These are phyloP conservation scores for Furcula furcula DNA, from an alignment of 2,888 invertebrate species.

Conservation along the genomic window DNA sequence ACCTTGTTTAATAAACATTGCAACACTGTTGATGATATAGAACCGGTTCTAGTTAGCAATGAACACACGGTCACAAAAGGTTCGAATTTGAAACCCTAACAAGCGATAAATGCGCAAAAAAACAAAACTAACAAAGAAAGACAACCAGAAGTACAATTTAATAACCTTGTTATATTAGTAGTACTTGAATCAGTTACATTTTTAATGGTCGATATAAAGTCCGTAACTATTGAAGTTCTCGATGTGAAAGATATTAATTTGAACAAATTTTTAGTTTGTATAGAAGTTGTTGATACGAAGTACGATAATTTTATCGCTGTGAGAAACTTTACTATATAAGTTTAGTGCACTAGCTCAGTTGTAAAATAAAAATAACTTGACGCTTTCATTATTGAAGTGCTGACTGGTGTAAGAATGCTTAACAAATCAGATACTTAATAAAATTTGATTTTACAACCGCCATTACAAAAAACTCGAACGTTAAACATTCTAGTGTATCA, in stretches of 20 bases:
- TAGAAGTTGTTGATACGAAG: constrained; percentile 20
- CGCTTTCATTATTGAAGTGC: constrained; percentile 10
- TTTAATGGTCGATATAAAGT: constrained; percentile 69
- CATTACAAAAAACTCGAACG: no score
- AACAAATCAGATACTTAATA: not conserved
- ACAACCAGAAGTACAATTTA: constrained; percentile 70
- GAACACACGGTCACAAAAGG: constrained; percentile 40
- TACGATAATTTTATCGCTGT: constrained; percentile 28
- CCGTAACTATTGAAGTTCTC: constrained; percentile 46
- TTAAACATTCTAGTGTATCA: no score
- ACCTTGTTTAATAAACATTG: constrained; percentile 79
- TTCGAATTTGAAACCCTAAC: constrained; percentile 29
- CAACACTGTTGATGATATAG: constrained; percentile 72
- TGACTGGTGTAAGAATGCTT: constrained; percentile 9
- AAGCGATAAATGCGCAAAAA: constrained; percentile 62
- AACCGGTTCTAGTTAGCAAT: constrained; percentile 52
- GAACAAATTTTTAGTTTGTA: constrained; percentile 44
- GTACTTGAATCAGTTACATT: constrained; percentile 58
- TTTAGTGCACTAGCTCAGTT: constrained; percentile 32
- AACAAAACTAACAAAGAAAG: constrained; percentile 56
- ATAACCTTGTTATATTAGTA: constrained; percentile 56
- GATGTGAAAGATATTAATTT: constrained; percentile 72
- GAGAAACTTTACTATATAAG: constrained; percentile 46
- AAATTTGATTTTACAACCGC: not conserved
- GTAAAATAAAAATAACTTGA: constrained; percentile 11